These are phyloP conservation scores for Rhinogobio ventralis DNA, from an alignment of 2,797 vertebrate species.

Conservation along the genomic window DNA sequence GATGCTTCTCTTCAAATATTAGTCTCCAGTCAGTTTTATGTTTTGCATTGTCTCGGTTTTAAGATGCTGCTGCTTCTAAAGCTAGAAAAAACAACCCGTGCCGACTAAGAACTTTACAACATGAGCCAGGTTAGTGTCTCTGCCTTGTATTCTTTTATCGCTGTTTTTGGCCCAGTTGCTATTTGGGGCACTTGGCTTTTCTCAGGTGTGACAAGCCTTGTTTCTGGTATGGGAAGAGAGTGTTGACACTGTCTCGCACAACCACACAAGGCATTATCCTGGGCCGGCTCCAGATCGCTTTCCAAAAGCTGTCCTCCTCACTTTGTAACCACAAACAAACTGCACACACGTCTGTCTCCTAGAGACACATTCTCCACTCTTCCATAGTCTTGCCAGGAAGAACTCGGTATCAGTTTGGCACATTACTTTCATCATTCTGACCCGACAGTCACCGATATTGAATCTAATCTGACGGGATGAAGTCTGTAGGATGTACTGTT, in stretches of 20 bases:
- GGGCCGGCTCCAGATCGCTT: constrained; percentile 43
- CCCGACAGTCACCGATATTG: neutral
- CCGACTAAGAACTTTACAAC: constrained; percentile 9
- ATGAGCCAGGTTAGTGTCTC: constrained; percentile 10
- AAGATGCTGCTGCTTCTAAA: constrained; percentile 26
- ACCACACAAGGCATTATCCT: constrained; percentile 18
- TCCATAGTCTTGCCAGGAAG: neutral
- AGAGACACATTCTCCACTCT: constrained; percentile 22
- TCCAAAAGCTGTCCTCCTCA: constrained; percentile 35
- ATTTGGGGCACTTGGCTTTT: constrained; percentile 52
- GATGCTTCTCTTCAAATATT: constrained; percentile 10
- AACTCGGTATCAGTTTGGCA: constrained; percentile 12
- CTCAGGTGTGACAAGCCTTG: constrained; percentile 61
- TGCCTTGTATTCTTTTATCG: constrained; percentile 46
- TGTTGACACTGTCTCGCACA: constrained; percentile 48
- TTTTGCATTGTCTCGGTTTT: neutral
- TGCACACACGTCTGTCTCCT: constrained; percentile 48
- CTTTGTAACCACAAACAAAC: constrained; percentile 59
- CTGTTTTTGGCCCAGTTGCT: constrained; percentile 59
- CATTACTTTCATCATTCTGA: constrained; percentile 1
- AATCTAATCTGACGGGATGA: constrained; percentile 30
- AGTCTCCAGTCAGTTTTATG: constrained; percentile 17
- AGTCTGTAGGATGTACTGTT: constrained; percentile 9
- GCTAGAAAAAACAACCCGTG: neutral
- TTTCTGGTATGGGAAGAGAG: constrained; percentile 56